Evolutionary conservation across 2,888 invertebrate species (phyloP), one percentile per base, ranked within the genome.

Genomic region (Cataglyphis rosenhaueri): DNA sequence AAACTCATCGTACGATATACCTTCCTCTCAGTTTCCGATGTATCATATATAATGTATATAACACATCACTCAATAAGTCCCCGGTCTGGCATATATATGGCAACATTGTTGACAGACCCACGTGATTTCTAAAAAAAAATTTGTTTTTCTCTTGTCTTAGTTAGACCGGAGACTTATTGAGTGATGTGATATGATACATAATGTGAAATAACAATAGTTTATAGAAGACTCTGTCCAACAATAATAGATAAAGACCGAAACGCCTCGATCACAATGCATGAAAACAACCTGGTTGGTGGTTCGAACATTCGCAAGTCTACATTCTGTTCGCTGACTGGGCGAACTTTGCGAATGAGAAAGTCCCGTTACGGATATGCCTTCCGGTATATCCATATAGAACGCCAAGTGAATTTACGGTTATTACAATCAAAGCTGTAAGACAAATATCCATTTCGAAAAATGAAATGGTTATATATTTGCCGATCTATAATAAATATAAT

Each of bases 331-430:
- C 87, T 87, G 86, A 89, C 83, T 89, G 74, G 35, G 74, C 85
- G 71, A 85, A 84, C 52, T 70, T 41, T 15, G 66, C 59, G 35
- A 21, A 41, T 3, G 68, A 35, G 61, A 44, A 62, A 68, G 32
- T 21, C 52, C 68, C 73, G 74, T 59, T 70, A 81, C 41, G 8
- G 75, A 52, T 38, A 71, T 75, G 38, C 73, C 62, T 82, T 32
- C 52, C 4, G 25, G 18, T 38, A 38, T 64, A 38, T 64, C 41
- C 25, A 1, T 84, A 86, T 78, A 68, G 65, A 87, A 82, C 74
- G 84, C 81, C 76, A 15, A 59, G 25, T 10, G 32, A 88, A 88
- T 88, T 88, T 88, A 88, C 83, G 89, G 74, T 88, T 88, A 88
- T 88, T 86, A 87, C 86, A 71, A 81, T 57, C 82, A 87, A 29